Evolutionary conservation across 1,140 invertebrate genomes (phyloP), one percentile per base, ranked within the genome.

Genomic region (Bombus fervidus): DNA sequence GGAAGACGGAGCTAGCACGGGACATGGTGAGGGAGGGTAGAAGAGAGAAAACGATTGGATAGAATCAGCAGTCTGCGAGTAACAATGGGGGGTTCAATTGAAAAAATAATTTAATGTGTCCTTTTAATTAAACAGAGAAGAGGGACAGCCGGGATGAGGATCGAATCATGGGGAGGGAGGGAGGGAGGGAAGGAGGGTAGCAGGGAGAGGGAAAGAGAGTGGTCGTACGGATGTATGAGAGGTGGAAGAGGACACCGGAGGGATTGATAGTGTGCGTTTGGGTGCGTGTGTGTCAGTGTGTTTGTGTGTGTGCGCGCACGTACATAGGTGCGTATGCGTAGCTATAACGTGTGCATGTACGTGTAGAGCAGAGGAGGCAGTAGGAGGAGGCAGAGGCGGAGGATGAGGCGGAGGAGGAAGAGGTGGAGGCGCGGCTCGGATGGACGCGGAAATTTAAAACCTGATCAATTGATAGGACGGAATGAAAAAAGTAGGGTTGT

Each of bases 401-500:
- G 69, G 69, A 86, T 83, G 86, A 77, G 90, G 81, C 86, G 91
- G 88, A 84, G 88, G 87, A 83, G 89, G 90, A 88, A 88, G 85
- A 88, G 91, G 90, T 86, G 92, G 89, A 93, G 93, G 93, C 91
- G 92, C 91, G 92, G 93, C 93, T 94, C 93, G 93, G 93, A 94
- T 94, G 93, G 93, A 94, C 93, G 93, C 93, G 93, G 93, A 94
- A 94, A 94, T 94, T 95, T 95, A 95, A 95, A 95, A 95, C 94
- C 94, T 95, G 94, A 95, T 95, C 94, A 95, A 95, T 95, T 95
- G 94, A 95, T 95, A 95, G 94, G 94, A 95, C 92, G 94, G 94
- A 95, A 95, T 95, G 94, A 95, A 95, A 95, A 95, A 94, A 94
- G 93, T 94, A 94, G 94, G 94, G 93, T 93, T 94, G 94, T 93